These are phyloP conservation scores for Tigriopus japonicus DNA, from an alignment of 1,140 invertebrate genomes.

Conservation along the genomic window DNA sequence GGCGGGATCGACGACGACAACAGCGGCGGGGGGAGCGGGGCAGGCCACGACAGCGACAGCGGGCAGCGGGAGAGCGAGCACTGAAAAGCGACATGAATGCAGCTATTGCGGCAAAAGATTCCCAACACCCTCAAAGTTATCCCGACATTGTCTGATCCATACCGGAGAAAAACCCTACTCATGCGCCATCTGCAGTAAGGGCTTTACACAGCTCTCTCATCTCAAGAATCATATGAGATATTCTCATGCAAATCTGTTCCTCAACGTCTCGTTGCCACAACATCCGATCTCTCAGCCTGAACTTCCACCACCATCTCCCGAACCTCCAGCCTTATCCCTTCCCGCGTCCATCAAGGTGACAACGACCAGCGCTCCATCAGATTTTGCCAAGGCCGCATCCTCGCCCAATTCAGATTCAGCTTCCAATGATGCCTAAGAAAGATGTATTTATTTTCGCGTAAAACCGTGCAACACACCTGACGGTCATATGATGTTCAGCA, in stretches of 20 bases:
- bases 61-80: neutral
- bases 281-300: too few species aligned
- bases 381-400: too few species aligned
- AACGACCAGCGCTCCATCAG: too few species aligned
- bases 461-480: too few species aligned
- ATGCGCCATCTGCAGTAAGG: conserved; percentile 34
- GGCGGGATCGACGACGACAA: neutral
- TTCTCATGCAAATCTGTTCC: neutral
- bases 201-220: conserved; percentile 44
- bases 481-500: too few species aligned
- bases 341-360: too few species aligned
- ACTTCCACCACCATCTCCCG: too few species aligned
- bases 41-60: neutral
- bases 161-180: conserved; percentile 23
- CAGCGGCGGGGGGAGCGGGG: neutral
- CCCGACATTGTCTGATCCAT: conserved; percentile 29
- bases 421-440: neutral
- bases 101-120: conserved; percentile 28
- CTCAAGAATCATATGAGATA: conserved; percentile 37
- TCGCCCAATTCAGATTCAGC: too few species aligned
- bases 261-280: too few species aligned
- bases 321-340: too few species aligned
- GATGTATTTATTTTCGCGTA: neutral
- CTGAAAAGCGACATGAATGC: conserved; percentile 17
- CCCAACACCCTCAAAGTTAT: conserved; percentile 29